phyloP scores from a whole-genome alignment of 2,888 invertebrate genomes.

The Orthosia cruda region DNA sequence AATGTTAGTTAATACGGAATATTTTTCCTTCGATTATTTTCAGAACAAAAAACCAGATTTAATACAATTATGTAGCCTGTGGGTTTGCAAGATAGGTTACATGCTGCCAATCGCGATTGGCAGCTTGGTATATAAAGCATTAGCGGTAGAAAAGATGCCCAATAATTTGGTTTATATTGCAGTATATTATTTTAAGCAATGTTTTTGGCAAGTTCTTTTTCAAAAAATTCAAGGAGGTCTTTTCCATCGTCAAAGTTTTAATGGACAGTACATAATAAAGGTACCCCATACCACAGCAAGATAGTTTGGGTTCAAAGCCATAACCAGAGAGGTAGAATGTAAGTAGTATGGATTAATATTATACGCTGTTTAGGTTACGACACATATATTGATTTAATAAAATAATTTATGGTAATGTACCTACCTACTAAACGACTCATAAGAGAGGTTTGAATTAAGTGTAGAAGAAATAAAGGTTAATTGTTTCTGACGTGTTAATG shows the following conservation, averaged over 20 bases:
- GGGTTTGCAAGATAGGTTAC: conserved; percentile 21
- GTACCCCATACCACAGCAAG: conserved; percentile 61
- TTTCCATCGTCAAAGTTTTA: conserved; percentile 32
- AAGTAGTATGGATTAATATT: conserved; percentile 50
- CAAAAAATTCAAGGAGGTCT: neutral
- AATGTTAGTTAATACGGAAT: neutral
- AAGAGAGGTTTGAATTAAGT: neutral
- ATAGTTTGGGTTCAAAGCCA: conserved; percentile 62
- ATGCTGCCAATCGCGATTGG: conserved; percentile 17
- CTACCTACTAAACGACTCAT: conserved; percentile 56
- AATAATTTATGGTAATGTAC: conserved; percentile 41
- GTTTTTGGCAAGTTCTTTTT: neutral
- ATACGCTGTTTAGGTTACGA: conserved; percentile 34
- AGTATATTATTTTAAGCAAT: neutral
- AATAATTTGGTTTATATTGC: neutral
- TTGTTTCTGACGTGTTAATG: conserved; percentile 1
- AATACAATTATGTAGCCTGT: conserved; percentile 1
- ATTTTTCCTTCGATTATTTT: conserved; percentile 15
- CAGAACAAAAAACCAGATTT: conserved; percentile 23
- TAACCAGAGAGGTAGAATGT: conserved; percentile 53
- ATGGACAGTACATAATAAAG: conserved; percentile 25
- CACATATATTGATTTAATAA: conserved; percentile 31
- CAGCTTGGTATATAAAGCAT: conserved; percentile 24
- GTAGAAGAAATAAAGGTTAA: neutral
- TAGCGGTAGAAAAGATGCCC: conserved; percentile 15